Evolutionary conservation across 2,797 vertebrate species (phyloP).

Genomic region (Potorous gilbertii): DNA sequence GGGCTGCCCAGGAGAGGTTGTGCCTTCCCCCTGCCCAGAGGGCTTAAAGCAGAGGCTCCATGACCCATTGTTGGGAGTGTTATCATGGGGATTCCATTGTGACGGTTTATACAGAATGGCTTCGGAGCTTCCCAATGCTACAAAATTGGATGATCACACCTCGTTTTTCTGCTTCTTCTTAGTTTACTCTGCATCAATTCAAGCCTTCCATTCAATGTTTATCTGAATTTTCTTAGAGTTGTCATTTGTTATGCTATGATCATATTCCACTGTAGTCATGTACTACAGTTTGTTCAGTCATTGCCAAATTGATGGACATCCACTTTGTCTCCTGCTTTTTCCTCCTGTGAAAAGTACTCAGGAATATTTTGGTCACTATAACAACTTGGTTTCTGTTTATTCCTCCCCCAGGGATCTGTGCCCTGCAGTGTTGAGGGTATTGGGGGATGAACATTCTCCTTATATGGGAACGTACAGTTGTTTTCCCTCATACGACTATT

Average conservation of each 20-base stretch:
- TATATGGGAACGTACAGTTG: background rate
- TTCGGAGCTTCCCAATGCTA: background rate
- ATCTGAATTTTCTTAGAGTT: background rate
- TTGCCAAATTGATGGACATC: background rate
- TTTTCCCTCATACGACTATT: background rate
- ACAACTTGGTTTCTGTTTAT: background rate
- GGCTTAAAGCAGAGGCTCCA: background rate
- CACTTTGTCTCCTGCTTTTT: background rate
- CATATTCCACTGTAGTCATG: background rate
- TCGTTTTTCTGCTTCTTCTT: background rate
- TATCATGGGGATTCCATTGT: background rate
- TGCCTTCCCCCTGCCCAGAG: background rate
- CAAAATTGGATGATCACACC: background rate
- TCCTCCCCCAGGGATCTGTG: background rate
- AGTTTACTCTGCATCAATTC: background rate
- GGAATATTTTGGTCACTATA: background rate
- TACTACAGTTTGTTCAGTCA: background rate
- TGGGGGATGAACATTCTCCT: background rate
- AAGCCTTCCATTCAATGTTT: background rate
- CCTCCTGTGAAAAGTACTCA: background rate
- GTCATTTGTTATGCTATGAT: background rate
- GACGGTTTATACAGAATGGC: background rate
- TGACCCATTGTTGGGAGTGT: background rate
- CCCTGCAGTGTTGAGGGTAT: background rate
- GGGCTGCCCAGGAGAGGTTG: background rate